phyloP scores from a whole-genome alignment of 1,140 invertebrate genomes.

The Cydia pomonella region DNA sequence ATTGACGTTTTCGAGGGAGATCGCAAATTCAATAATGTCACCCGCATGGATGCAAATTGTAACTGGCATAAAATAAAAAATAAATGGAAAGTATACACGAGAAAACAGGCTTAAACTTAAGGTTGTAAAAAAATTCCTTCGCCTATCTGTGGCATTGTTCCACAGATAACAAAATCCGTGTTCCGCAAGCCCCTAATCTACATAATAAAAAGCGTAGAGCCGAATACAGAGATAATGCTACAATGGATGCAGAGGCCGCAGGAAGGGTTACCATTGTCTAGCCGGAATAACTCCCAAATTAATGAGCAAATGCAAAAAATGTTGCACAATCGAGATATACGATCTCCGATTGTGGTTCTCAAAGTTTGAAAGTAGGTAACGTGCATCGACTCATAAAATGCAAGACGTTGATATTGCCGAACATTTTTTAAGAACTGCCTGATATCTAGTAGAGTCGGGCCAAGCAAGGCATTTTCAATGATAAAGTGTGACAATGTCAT shows the following conservation, averaged over 20 bases:
- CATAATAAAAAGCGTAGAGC: conserved; percentile 75
- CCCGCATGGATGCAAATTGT: conserved; percentile 42
- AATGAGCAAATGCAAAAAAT: conserved; percentile 76
- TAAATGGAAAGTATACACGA: conserved; percentile 43
- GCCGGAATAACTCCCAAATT: conserved; percentile 73
- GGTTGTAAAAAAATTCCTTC: neutral
- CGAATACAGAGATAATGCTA: conserved; percentile 67
- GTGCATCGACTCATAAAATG: neutral
- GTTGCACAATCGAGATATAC: conserved; percentile 72
- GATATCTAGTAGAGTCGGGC: too few relatives aligned
- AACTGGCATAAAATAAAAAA: conserved; percentile 11
- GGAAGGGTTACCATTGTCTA: conserved; percentile 68
- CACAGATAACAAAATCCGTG: conserved; percentile 16
- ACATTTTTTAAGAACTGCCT: too few relatives aligned
- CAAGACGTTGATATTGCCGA: too few relatives aligned
- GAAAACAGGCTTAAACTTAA: conserved; percentile 6
- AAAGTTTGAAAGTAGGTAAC: conserved; percentile 45
- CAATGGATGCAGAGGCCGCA: conserved; percentile 60
- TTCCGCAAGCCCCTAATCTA: conserved; percentile 63
- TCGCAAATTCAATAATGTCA: conserved; percentile 43
- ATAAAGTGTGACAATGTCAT: too few relatives aligned
- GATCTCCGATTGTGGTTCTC: conserved; percentile 59
- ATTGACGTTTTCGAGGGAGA: conserved; percentile 57
- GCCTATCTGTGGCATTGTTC: conserved; percentile 6
- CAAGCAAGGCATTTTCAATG: too few relatives aligned